A percentile compares a stretch with the other conserved stretches of the same genome.
Conservation (phyloP, 2,797 vertebrate genomes). For the Pampus argenteus region DNA sequence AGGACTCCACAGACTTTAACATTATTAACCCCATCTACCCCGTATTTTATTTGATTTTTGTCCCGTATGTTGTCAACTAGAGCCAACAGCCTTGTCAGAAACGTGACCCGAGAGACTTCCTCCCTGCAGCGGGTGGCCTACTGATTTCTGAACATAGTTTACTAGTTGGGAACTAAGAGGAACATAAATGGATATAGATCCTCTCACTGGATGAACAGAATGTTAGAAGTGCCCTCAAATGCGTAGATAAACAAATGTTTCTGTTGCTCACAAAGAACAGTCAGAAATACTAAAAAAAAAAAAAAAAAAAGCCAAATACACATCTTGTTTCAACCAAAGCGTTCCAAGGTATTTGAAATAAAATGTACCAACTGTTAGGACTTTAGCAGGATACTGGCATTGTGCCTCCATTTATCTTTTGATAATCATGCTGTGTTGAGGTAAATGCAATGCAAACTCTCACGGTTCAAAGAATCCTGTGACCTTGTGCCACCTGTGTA, state of each 20-base stretch:
- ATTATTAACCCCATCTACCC: conserved; percentile 66
- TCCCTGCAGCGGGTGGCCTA: conserved; percentile 67
- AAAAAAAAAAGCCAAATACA: conserved; percentile 82
- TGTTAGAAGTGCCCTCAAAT: conserved; percentile 79
- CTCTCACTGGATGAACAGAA: conserved; percentile 78
- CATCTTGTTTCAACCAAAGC: conserved; percentile 84
- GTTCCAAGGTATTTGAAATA: conserved; percentile 74
- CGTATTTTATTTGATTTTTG: conserved; percentile 69
- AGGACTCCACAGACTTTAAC: conserved; percentile 68
- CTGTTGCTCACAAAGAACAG: conserved; percentile 64
- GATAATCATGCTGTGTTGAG: conserved; percentile 46
- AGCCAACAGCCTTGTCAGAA: conserved; percentile 76
- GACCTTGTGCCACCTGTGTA: conserved; percentile 56
- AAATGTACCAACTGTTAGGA: conserved; percentile 56
- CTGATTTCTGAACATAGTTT: conserved; percentile 69
- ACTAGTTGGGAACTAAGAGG: conserved; percentile 68
- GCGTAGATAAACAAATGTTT: conserved; percentile 69
- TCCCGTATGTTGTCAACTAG: conserved; percentile 73
- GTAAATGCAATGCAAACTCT: conserved; percentile 63
- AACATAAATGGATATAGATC: conserved; percentile 60
- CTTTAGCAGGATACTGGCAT: conserved; percentile 41
- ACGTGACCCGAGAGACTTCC: conserved; percentile 72
- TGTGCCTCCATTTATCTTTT: conserved; percentile 46
- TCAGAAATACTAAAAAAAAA: conserved; percentile 45
- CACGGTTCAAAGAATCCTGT: conserved; percentile 52